Evolutionary conservation across 2,888 invertebrate genomes (phyloP).

Genomic region (Urechis unicinctus): DNA sequence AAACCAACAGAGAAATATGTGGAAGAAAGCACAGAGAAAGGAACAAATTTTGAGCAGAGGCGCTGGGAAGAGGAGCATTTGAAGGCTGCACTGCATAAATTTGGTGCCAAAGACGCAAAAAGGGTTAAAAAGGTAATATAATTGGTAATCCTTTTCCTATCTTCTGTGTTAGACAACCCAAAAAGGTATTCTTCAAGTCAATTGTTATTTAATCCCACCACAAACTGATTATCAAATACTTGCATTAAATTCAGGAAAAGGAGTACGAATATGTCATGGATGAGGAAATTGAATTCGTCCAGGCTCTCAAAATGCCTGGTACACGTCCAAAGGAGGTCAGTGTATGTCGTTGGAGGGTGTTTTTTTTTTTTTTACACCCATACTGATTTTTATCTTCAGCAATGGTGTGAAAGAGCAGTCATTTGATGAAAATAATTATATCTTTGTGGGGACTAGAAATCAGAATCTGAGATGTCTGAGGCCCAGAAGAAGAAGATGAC

Average conservation of each 20-base stretch:
- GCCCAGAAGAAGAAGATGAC: conserved; percentile 58
- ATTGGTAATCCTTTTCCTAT: too few relatives aligned
- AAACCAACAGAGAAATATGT: conserved; percentile 44
- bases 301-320: conserved; percentile 57
- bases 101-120: conserved; percentile 82
- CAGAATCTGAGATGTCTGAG: conserved; percentile 25
- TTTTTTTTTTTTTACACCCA: too few relatives aligned
- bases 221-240: too few relatives aligned
- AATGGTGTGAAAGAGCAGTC: neutral
- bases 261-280: conserved; percentile 90
- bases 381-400: conserved; percentile 5
- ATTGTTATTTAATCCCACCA: too few relatives aligned
- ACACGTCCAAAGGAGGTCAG: conserved; percentile 37
- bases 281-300: conserved; percentile 96
- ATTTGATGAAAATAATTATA: conserved; percentile 1
- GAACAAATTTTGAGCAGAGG: conserved; percentile 59
- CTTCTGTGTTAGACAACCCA: too few relatives aligned
- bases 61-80: conserved; percentile 99
- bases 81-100: conserved; percentile 82
- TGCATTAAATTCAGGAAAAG: conserved; percentile 37
- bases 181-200: too few relatives aligned
- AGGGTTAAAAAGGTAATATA: conserved; percentile 29
- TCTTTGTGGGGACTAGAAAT: neutral
- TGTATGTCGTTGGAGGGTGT: neutral
- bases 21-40: conserved; percentile 70